Percentiles rank a stretch among this genome's conserved stretches.
Evolutionary conservation across 2,113 vertebrate genomes (phyloP).

Genomic region (Osmerus mordax): DNA sequence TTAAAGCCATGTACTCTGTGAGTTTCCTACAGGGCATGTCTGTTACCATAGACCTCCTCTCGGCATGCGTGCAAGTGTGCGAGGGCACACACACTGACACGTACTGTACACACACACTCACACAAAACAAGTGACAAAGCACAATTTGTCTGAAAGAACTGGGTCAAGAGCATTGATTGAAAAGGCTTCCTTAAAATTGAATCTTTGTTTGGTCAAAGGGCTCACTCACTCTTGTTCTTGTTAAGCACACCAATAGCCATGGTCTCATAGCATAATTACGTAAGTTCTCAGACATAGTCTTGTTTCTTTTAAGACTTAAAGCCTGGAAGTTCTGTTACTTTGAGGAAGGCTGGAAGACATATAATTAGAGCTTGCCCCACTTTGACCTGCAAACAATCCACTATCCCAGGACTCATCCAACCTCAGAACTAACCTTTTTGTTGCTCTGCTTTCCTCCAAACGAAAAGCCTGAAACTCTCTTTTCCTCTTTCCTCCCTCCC

Average conservation of each 20-base stretch:
- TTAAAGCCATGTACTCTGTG: conserved; percentile 95
- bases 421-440: conserved; percentile 39
- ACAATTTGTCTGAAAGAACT: neutral
- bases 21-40: conserved; percentile 54
- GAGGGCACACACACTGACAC: no score
- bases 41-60: neutral
- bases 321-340: neutral
- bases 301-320: neutral
- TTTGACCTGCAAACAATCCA: neutral
- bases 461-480: conserved; percentile 70
- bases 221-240: no score
- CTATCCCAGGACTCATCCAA: neutral
- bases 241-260: no score
- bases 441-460: conserved; percentile 53
- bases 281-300: no score
- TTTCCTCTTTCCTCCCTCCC: conserved; percentile 63
- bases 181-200: no score
- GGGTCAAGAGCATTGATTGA: no score
- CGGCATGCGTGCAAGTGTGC: neutral
- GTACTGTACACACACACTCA: neutral
- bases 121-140: neutral
- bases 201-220: no score
- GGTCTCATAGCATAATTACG: no score
- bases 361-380: neutral
- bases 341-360: neutral